Conservation (phyloP, 1,140 invertebrate species). For the Cheumatopsyche charites region DNA sequence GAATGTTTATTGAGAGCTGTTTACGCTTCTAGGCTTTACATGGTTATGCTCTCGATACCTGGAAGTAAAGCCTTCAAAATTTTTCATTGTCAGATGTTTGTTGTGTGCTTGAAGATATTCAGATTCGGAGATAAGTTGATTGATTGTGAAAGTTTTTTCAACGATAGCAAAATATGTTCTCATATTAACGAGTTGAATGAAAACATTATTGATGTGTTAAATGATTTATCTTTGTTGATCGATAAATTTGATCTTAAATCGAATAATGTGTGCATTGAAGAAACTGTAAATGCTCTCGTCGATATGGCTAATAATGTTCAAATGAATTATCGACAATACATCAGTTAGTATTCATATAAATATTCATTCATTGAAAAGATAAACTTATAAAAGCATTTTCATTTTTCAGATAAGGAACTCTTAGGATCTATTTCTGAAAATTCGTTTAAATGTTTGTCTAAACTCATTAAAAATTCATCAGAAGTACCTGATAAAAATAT, state of each 20-base stretch:
- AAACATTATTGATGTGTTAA: slow-evolving; percentile 31
- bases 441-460: slow-evolving; percentile 15
- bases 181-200: slow-evolving; percentile 30
- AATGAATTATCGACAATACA: slow-evolving; percentile 18
- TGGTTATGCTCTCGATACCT: slow-evolving; percentile 39
- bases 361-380: too few relatives aligned
- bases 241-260: slow-evolving; percentile 31
- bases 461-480: neutral
- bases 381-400: neutral
- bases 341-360: slow-evolving; percentile 27
- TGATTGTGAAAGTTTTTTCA: slow-evolving; percentile 28
- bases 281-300: slow-evolving; percentile 39
- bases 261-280: slow-evolving; percentile 31
- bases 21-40: slow-evolving; percentile 34
- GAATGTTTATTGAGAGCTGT: slow-evolving; percentile 30
- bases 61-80: slow-evolving; percentile 40
- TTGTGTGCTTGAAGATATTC: slow-evolving; percentile 40
- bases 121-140: slow-evolving; percentile 30
- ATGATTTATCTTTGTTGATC: slow-evolving; percentile 29
- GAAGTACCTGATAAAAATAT: slow-evolving; percentile 7
- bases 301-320: slow-evolving; percentile 37
- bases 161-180: neutral
- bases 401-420: slow-evolving; percentile 20
- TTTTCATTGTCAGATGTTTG: slow-evolving; percentile 40
- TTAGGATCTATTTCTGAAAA: slow-evolving; percentile 5